Conservation (phyloP, 2,797 vertebrate genomes). For the Pseudotriccus pelzelni region DNA sequence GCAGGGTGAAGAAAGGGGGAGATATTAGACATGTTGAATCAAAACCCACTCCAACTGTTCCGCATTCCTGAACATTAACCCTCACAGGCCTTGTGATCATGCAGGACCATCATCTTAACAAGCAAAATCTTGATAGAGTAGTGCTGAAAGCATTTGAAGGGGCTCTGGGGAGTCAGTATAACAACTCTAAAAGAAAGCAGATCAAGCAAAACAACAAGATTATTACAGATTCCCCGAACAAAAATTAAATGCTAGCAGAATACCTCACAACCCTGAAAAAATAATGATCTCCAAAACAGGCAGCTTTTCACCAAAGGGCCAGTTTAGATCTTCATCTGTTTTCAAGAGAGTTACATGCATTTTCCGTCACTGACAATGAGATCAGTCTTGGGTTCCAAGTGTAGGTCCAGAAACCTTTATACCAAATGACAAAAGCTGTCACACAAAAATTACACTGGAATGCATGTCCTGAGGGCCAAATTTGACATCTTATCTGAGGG, state of each 20-base stretch:
- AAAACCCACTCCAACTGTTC: not conserved
- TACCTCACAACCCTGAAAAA: constrained; percentile 36
- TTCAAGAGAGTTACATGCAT: not conserved
- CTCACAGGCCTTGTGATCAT: not conserved
- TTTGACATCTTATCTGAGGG: not conserved
- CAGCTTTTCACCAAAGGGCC: constrained; percentile 4
- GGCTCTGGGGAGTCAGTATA: constrained; percentile 6
- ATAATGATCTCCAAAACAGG: constrained; percentile 45
- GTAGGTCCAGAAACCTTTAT: not conserved
- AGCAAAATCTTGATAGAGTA: not conserved
- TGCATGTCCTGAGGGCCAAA: not conserved
- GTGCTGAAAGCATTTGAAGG: constrained; percentile 10
- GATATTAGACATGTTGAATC: not conserved
- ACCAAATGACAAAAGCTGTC: not conserved
- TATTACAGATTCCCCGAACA: constrained; percentile 37
- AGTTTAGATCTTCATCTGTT: constrained; percentile 2
- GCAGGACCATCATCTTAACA: not conserved
- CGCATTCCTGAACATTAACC: not conserved
- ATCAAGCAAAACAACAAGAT: constrained; percentile 56
- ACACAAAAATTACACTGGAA: not conserved
- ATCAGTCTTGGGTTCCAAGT: not conserved
- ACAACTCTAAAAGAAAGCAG: not conserved
- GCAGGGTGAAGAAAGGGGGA: not conserved
- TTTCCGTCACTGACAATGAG: not conserved
- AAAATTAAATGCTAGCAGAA: constrained; percentile 32